Evolutionary conservation across 2,888 invertebrate species (phyloP), one percentile per base, ranked within the genome.

Genomic region (Caenorhabditis sp.): DNA sequence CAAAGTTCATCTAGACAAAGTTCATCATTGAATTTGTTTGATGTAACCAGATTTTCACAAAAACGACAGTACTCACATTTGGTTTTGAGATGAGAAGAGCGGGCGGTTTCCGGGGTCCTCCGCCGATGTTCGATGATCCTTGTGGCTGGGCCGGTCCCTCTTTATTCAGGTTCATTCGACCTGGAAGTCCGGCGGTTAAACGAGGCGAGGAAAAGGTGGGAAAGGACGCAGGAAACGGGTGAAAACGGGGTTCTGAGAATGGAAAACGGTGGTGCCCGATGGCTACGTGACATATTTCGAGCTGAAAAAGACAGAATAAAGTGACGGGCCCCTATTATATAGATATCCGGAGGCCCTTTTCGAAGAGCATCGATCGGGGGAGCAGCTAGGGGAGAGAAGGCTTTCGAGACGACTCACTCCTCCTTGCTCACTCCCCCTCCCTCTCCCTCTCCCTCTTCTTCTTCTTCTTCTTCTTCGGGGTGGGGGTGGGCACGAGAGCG

Each of bases 61-160:
- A n/a, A n/a, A n/a, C n/a, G n/a, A n/a, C n/a, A n/a, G n/a, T n/a
- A n/a, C 63, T 55, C 26, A 68, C 56, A 2, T 62, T 32, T 5
- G 68, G 68, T n/a, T 62, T 68, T 3, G 75, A 62, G 4, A 75
- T 27, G 2, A 75, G 62, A 3, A 75, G 39, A 26, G 61, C 56
- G n/a, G 75, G 68, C 17, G 75, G 68, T 56, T 74, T 74, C 39
- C 55, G 37, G 8, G 65, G 17, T 20, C 43, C 48, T 20, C 50
- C 20, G n/a, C 24, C 20, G 2, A 32, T 32, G 24, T 20, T 48
- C 27, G 26, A 24, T 9, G 65, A n/a, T 7, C 39, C 27, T 8
- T 48, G 15, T 7, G 50, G 17, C 35, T 22, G 7, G 26, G 35
- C 1, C 26, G 45, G 22, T 45, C 27, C 46, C 35, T 27, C 46